Conservation (phyloP, 1,140 invertebrate genomes). For the Macrotrachela quadricornifera region DNA sequence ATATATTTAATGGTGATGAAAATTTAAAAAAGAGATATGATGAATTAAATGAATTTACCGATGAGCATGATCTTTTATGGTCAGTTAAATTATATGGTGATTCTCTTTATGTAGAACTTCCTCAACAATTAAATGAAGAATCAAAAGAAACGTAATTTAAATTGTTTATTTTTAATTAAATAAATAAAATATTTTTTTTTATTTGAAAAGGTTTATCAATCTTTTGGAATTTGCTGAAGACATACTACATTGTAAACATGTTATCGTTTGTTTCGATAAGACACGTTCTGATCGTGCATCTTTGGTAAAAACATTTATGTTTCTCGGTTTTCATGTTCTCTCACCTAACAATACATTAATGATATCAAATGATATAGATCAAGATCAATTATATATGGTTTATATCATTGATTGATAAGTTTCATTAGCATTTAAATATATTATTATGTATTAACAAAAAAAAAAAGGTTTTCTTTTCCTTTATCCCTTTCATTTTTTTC, state of each 20-base stretch:
- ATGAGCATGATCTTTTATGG: slow-evolving; percentile 17
- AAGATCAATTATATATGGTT: too few species aligned
- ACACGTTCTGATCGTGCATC: slow-evolving; percentile 55
- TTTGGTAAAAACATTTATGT: slow-evolving; percentile 79
- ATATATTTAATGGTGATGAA: slow-evolving; percentile 40
- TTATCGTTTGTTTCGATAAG: slow-evolving; percentile 59
- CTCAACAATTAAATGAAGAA: too few species aligned
- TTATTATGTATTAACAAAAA: too few species aligned
- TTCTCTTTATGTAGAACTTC: slow-evolving; percentile 32
- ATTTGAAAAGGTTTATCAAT: slow-evolving; percentile 57
- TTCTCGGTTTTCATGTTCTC: slow-evolving; percentile 67
- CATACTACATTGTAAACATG: slow-evolving; percentile 54
- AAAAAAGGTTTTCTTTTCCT: too few species aligned
- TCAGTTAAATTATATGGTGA: slow-evolving; percentile 43
- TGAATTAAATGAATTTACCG: slow-evolving; percentile 11
- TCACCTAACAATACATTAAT: slow-evolving; percentile 36
- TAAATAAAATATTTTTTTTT: slow-evolving; percentile 51
- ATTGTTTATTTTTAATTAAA: slow-evolving; percentile 55
- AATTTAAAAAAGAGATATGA: slow-evolving; percentile 10
- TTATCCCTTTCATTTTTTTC: too few species aligned
- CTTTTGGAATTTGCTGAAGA: slow-evolving; percentile 87
- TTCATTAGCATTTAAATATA: too few species aligned
- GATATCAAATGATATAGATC: too few species aligned
- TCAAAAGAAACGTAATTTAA: slow-evolving; percentile 42
- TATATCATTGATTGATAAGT: too few species aligned